Conservation (phyloP, 2,797 vertebrate species). For the Neosilurus hyrtlii region DNA sequence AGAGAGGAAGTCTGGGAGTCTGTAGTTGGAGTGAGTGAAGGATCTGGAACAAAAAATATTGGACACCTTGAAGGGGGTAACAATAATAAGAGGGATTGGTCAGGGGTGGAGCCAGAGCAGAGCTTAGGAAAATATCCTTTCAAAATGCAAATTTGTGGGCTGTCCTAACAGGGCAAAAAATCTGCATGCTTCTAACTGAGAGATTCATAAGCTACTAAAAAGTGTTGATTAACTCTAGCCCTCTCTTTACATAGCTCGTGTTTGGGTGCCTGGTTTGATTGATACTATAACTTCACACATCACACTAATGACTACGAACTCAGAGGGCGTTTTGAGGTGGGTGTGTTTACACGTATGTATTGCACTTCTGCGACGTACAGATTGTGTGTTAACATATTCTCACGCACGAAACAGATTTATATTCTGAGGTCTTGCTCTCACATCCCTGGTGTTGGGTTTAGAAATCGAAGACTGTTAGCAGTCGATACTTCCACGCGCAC, state of each 20-base stretch:
- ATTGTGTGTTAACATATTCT: conserved; percentile 10
- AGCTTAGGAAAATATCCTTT: background rate
- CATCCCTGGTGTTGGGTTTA: background rate
- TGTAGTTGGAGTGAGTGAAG: too few species aligned
- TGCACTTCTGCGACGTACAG: background rate
- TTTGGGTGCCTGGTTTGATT: background rate
- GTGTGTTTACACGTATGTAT: background rate
- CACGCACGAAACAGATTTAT: conserved; percentile 11
- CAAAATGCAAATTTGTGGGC: background rate
- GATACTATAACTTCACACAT: background rate
- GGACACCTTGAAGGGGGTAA: background rate
- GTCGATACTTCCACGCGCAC: background rate
- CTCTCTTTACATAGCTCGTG: background rate
- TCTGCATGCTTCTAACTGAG: background rate
- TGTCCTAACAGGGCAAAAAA: too few species aligned
- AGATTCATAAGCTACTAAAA: background rate
- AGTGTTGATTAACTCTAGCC: background rate
- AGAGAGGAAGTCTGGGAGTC: too few species aligned
- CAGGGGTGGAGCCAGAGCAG: background rate
- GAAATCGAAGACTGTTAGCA: background rate
- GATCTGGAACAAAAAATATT: too few species aligned
- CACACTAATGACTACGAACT: background rate
- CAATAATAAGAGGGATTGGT: background rate
- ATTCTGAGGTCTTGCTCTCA: conserved; percentile 3
- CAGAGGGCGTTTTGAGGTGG: background rate